Evolutionary conservation across 23 tunicate genomes (phyloP), one percentile per base, ranked within the genome.

Genomic region (Diplosoma virens): DNA sequence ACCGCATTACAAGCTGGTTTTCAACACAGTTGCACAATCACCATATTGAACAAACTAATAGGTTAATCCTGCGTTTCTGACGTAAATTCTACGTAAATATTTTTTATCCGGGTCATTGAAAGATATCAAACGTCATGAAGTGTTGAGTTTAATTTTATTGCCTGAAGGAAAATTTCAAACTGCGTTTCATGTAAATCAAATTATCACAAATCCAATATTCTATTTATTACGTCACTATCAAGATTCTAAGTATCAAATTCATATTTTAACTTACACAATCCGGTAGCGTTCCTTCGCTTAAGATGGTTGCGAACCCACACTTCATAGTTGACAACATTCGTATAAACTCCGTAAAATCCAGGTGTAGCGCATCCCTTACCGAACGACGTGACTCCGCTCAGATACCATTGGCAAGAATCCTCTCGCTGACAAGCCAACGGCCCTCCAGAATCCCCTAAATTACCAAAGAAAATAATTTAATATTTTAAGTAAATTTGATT

Each of bases 361-460:
- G 83, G 70, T 0, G 22, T 33, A 2, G 71, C 95, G 55, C 95
- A 88, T 16, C 95, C 95, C 60, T 45, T 47, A 0, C 95, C 95
- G 48, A 75, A 88, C 5, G 87, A 81, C 14, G 76, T 68, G 2
- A 88, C 41, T 2, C 95, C 95, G 41, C 79, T 29, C 0, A 88
- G 37, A 47, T 53, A 77, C 87, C 87, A 82, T 24, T 88, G 90
- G 66, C 87, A 81, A 23, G 80, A 73, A 47, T 86, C 73, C 33
- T 47, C 66, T 11, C 92, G 76, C 33, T 86, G 92, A 56, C 92
- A 86, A 26, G 71, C 83, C 48, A 88, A 31, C 33, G 95, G 95
- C 3, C 95, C 95, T n/a, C 95, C 95, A 21, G 89, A 83, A 69
- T 88, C 95, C 24, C 95, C 95, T 81, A 21, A 56, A 41, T 9